These are phyloP conservation scores for Xestia xanthographa DNA, from an alignment of 2,888 invertebrate genomes.

Conservation along the genomic window DNA sequence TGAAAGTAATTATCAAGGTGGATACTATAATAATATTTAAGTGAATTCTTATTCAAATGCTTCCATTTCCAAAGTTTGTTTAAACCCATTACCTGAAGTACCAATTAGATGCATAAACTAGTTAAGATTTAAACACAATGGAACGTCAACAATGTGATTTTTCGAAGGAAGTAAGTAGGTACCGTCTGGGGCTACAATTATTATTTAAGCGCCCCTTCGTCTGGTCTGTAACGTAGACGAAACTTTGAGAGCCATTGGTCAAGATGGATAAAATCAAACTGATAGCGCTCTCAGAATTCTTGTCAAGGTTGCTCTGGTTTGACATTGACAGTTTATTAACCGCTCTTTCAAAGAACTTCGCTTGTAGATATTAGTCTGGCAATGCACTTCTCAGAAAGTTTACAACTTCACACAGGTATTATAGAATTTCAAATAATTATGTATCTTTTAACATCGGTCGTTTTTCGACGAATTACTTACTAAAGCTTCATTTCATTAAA, in stretches of 20 bases:
- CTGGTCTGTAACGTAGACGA: slow-evolving; percentile 20
- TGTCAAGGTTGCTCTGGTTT: slow-evolving; percentile 68
- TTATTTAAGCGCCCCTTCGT: slow-evolving; percentile 26
- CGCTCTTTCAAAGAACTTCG: slow-evolving; percentile 67
- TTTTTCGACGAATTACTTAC: slow-evolving; percentile 29
- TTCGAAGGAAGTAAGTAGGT: background rate
- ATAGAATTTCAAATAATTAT: background rate
- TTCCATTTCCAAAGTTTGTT: background rate
- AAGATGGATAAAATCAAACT: slow-evolving; percentile 54
- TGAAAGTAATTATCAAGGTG: background rate
- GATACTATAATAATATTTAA: background rate
- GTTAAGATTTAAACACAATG: background rate
- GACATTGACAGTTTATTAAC: slow-evolving; percentile 72
- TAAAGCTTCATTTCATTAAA: slow-evolving; percentile 11
- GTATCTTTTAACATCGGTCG: background rate
- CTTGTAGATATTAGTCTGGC: slow-evolving; percentile 48
- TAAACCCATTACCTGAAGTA: background rate
- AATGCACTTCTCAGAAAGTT: slow-evolving; percentile 57
- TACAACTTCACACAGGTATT: slow-evolving; percentile 29
- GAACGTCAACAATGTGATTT: background rate
- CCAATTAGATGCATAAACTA: background rate
- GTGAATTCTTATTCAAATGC: background rate
- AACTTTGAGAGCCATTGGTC: slow-evolving; percentile 52
- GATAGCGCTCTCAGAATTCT: slow-evolving; percentile 66
- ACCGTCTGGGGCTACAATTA: background rate